These are phyloP conservation scores for Anoplolepis gracilipes DNA, from an alignment of 1,140 invertebrate genomes.

Conservation along the genomic window DNA sequence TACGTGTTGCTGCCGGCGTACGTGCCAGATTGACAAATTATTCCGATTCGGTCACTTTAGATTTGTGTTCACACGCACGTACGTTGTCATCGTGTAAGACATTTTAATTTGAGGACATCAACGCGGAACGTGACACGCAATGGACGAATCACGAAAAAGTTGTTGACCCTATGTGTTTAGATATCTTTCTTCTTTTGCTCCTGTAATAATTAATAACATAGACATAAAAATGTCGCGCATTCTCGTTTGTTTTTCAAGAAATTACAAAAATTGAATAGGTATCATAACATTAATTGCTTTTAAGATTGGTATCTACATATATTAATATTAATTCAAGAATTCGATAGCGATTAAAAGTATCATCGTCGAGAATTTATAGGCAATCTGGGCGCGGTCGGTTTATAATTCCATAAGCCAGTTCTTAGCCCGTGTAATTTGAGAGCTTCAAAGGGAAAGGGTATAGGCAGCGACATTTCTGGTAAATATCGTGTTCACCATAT, in stretches of 20 bases:
- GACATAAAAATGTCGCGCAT: background rate
- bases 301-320: background rate
- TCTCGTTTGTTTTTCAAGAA: background rate
- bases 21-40: conserved; percentile 42
- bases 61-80: background rate
- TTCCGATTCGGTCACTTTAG: background rate
- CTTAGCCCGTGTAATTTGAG: conserved; percentile 61
- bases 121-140: background rate
- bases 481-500: conserved; percentile 72
- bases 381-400: conserved; percentile 34
- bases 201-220: background rate
- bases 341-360: conserved; percentile 17
- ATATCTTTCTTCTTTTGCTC: background rate
- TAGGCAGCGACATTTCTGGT: conserved; percentile 77
- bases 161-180: background rate
- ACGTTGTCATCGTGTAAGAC: background rate
- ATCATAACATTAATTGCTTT: background rate
- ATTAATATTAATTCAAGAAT: background rate
- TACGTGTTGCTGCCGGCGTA: background rate
- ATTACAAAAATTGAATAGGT: background rate
- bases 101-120: conserved; percentile 20
- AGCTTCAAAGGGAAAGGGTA: conserved; percentile 68
- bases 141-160: background rate
- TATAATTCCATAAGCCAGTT: conserved; percentile 18
- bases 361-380: conserved; percentile 8